A percentile compares a stretch with the other conserved stretches of the same genome.
Evolutionary conservation across 2,888 invertebrate species (phyloP).

Genomic region (Pseudoips prasinana): DNA sequence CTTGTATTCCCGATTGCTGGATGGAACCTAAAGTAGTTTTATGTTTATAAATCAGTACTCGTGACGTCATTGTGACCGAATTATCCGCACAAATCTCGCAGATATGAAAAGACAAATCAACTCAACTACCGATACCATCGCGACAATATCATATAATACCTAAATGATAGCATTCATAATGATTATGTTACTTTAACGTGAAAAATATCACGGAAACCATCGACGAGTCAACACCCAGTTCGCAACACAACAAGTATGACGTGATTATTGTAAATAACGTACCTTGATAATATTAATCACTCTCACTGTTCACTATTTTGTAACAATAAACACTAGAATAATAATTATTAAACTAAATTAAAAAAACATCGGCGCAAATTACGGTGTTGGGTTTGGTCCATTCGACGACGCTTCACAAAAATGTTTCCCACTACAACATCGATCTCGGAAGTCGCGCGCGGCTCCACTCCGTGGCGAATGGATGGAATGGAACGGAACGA

Average conservation of each 20-base stretch:
- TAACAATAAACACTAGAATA: constrained; percentile 31
- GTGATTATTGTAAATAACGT: constrained; percentile 62
- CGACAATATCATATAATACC: constrained; percentile 7
- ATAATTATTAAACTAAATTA: constrained; percentile 30
- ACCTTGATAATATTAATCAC: constrained; percentile 52
- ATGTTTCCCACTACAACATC: constrained; percentile 60
- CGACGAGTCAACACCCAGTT: constrained; percentile 53
- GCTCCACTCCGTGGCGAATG: constrained; percentile 48
- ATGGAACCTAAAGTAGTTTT: constrained; percentile 67
- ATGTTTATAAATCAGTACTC: constrained; percentile 73
- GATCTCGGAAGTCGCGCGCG: constrained; percentile 49
- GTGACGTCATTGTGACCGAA: constrained; percentile 75
- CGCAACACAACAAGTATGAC: constrained; percentile 52
- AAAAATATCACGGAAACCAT: constrained; percentile 24
- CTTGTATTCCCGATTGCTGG: constrained; percentile 67
- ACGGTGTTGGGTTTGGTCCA: constrained; percentile 53
- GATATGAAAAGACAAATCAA: constrained; percentile 36
- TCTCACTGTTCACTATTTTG: constrained; percentile 35
- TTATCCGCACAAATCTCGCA: constrained; percentile 52
- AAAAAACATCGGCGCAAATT: constrained; percentile 61
- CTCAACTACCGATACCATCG: constrained; percentile 14
- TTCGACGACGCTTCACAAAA: constrained; percentile 61
- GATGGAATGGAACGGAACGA: constrained; percentile 46
- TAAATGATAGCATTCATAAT: neutral
- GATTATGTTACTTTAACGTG: neutral